Conservation (phyloP, 2,888 invertebrate genomes). For the Ormyrus thymus region DNA sequence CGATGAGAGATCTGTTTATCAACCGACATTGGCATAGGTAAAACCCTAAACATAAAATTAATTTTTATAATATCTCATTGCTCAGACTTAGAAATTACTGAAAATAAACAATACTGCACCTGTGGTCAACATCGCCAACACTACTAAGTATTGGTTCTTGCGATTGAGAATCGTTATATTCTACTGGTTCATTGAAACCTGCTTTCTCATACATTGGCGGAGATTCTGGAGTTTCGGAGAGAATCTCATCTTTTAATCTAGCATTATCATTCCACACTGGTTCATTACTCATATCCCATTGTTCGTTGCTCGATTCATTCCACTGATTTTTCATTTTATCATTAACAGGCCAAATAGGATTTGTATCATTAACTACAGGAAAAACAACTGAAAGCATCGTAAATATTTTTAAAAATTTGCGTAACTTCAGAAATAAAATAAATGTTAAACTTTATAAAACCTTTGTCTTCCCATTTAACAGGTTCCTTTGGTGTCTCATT, state of each 20-base stretch:
- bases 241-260: constrained; percentile 62
- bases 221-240: constrained; percentile 80
- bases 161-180: constrained; percentile 78
- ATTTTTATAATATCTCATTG: constrained; percentile 20
- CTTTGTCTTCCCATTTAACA: constrained; percentile 71
- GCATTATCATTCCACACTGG: constrained; percentile 65
- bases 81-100: constrained; percentile 7
- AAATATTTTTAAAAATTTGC: neutral
- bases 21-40: constrained; percentile 67
- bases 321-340: constrained; percentile 64
- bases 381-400: constrained; percentile 48
- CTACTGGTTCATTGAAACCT: constrained; percentile 78
- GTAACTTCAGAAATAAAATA: constrained; percentile 1
- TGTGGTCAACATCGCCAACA: constrained; percentile 72
- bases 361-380: constrained; percentile 68
- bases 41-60: constrained; percentile 42
- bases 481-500: constrained; percentile 68
- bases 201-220: constrained; percentile 82
- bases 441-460: constrained; percentile 56
- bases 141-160: constrained; percentile 71
- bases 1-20: constrained; percentile 70
- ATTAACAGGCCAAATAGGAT: constrained; percentile 68
- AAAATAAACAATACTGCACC: constrained; percentile 60
- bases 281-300: constrained; percentile 67
- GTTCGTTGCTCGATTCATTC: constrained; percentile 69